phyloP scores from a whole-genome alignment of 2,797 vertebrate genomes.

The Myotis pilosus region DNA sequence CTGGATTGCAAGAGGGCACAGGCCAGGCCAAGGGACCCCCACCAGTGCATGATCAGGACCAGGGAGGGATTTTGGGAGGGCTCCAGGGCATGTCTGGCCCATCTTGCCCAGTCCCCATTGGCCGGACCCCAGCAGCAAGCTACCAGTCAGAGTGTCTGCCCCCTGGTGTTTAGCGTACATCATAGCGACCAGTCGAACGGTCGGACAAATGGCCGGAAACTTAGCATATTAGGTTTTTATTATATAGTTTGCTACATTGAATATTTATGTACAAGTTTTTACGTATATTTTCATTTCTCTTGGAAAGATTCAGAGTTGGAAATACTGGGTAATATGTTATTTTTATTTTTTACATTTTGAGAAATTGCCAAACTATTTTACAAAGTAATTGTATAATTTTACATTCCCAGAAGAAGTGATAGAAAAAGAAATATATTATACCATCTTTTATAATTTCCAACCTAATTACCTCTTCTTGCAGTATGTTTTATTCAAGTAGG shows the following conservation, averaged over 20 bases:
- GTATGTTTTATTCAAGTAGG: not conserved
- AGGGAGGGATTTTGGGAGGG: too few species aligned
- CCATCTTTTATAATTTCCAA: not conserved
- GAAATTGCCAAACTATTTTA: not conserved
- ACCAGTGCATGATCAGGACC: too few species aligned
- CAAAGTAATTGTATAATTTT: not conserved
- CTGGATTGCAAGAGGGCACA: too few species aligned
- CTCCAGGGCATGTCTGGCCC: too few species aligned
- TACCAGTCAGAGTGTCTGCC: too few species aligned
- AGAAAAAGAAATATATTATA: not conserved
- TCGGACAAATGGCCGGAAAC: too few species aligned
- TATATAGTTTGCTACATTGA: not conserved
- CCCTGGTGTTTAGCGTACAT: too few species aligned
- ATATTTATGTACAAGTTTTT: not conserved
- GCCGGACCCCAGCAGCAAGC: too few species aligned
- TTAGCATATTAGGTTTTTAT: too few species aligned
- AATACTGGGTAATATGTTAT: not conserved
- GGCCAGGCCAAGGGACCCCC: too few species aligned
- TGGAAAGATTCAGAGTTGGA: not conserved
- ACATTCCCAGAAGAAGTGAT: not conserved
- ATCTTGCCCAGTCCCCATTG: too few species aligned
- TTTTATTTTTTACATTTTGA: not conserved
- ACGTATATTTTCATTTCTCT: not conserved
- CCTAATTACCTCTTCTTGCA: not conserved
- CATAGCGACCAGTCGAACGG: too few species aligned